Percentiles rank a stretch among this genome's conserved stretches.
Conservation (phyloP, 2,888 invertebrate species). For the Dexiosoma caninum region DNA sequence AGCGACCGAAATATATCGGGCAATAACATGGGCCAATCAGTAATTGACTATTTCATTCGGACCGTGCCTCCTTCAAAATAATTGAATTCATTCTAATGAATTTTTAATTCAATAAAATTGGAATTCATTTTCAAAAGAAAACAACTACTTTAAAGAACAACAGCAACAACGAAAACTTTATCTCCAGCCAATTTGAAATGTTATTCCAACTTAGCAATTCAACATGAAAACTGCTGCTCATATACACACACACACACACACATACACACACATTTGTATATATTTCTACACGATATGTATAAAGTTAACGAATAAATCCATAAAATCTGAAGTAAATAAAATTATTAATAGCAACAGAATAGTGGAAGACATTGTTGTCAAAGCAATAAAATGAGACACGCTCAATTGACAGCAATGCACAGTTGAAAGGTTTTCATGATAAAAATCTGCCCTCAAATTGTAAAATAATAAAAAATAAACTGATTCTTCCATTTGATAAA, state of each 20-base stretch:
- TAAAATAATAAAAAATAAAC: background rate
- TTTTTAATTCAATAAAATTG: too few relatives aligned
- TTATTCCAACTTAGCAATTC: background rate
- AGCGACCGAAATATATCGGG: too few relatives aligned
- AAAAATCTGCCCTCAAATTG: background rate
- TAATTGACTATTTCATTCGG: too few relatives aligned
- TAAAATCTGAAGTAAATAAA: background rate
- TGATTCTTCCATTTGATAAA: background rate
- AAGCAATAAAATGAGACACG: background rate
- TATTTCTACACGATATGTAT: too few relatives aligned
- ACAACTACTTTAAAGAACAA: too few relatives aligned
- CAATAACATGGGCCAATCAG: too few relatives aligned
- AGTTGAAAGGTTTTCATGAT: slow-evolving; percentile 10
- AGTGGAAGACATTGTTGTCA: background rate
- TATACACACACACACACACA: background rate
- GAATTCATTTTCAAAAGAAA: too few relatives aligned
- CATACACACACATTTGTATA: background rate
- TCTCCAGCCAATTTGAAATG: background rate
- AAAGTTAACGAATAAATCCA: background rate
- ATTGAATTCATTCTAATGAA: too few relatives aligned
- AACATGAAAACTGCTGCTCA: background rate
- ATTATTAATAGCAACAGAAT: background rate
- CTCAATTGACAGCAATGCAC: slow-evolving; percentile 25
- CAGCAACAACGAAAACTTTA: too few relatives aligned
- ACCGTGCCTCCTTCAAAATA: too few relatives aligned